A percentile compares a stretch with the other conserved stretches of the same genome.
Evolutionary conservation across 2,888 invertebrate genomes (phyloP).

Genomic region (Altica lythri): DNA sequence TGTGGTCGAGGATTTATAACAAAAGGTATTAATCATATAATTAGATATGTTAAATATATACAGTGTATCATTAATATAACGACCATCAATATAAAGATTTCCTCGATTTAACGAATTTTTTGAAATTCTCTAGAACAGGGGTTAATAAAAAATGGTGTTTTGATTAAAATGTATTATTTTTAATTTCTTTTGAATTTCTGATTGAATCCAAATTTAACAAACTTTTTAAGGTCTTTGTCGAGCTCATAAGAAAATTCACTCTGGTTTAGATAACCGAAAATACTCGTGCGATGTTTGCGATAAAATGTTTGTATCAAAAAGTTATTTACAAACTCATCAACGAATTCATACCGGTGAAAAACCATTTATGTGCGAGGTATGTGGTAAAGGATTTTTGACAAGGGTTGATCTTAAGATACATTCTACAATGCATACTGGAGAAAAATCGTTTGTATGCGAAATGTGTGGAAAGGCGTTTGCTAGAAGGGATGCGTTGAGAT

Average conservation of each 20-base stretch:
- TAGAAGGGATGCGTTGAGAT: slow-evolving; percentile 63
- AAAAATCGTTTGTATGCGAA: slow-evolving; percentile 66
- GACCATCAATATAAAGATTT: too few species aligned
- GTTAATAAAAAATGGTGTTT: too few species aligned
- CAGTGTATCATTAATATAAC: too few species aligned
- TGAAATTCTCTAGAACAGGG: too few species aligned
- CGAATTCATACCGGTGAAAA: slow-evolving; percentile 66
- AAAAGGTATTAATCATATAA: too few species aligned
- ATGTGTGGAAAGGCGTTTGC: slow-evolving; percentile 67
- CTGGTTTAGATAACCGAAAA: slow-evolving; percentile 64
- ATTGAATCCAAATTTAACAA: too few species aligned
- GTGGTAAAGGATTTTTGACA: slow-evolving; percentile 65
- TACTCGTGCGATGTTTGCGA: slow-evolving; percentile 64
- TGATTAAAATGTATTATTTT: too few species aligned
- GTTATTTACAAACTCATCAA: slow-evolving; percentile 64
- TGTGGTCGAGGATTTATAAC: slow-evolving; percentile 66
- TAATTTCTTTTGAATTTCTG: too few species aligned
- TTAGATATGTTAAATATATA: too few species aligned
- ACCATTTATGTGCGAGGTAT: slow-evolving; percentile 64
- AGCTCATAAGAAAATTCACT: slow-evolving; percentile 64
- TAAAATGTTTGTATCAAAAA: slow-evolving; percentile 66
- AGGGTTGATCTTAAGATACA: slow-evolving; percentile 65
- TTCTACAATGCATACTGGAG: slow-evolving; percentile 66
- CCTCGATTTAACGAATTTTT: too few species aligned
- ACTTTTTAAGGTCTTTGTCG: slow-evolving; percentile 59